Evolutionary conservation across 2,113 vertebrate genomes (phyloP), one percentile per base, ranked within the genome.

Genomic region (Ariopsis seemanni): DNA sequence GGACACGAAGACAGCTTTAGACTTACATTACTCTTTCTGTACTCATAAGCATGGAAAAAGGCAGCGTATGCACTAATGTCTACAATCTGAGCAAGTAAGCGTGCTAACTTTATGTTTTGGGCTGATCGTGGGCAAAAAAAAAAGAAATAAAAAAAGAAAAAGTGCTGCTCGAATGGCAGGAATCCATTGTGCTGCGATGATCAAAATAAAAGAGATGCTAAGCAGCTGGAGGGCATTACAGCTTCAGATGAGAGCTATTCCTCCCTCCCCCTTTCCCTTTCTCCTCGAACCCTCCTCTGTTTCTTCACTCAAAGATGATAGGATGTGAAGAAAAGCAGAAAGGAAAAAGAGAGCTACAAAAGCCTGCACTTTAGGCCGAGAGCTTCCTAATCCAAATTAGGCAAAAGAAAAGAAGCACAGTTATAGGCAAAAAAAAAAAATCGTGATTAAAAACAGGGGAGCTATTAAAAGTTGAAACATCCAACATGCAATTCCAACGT

Each of bases 161-260:
- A 94, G 93, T 95, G 30, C 48, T 94, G 94, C 93, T 93, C 94
- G 94, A 93, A 94, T 95, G 94, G 94, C 94, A 94, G 93, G 93
- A 95, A 95, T 94, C 93, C 94, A 95, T 94, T 95, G 94, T 94
- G 94, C 94, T 94, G 93, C 92, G 94, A 95, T 95, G 94, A 95
- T 95, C 93, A 94, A 95, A 94, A 94, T 94, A 94, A 95, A 95
- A 94, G 93, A 94, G 94, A 93, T 93, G 93, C 93, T 94, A 92
- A 93, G 89, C 91, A 83, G 94, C 95, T 93, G 92, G 89, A 92
- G 94, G 95, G 94, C 93, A 94, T 94, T 93, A 94, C 94, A 95
- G 94, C 94, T 93, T 94, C 94, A 95, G 93, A 95, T 93, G 94
- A 94, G 94, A 94, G 93, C 93, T 92, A 91, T 93, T 93, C 93